Evolutionary conservation across 2,797 vertebrate genomes (phyloP).

Genomic region (Paguma larvata): DNA sequence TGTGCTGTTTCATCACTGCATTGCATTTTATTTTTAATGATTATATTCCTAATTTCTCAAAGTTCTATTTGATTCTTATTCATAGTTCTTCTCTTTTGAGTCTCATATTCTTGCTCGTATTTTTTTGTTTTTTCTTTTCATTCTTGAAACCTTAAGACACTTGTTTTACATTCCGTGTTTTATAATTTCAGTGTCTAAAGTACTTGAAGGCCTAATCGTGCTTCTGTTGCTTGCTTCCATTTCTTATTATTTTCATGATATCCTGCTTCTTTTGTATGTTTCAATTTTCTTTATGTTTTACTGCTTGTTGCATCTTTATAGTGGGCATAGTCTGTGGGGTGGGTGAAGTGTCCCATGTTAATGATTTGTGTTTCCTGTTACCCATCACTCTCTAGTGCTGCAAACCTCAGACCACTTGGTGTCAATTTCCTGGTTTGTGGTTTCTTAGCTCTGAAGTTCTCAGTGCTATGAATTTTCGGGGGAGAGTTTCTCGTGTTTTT

Average conservation of each 20-base stretch:
- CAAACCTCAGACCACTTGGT: not conserved
- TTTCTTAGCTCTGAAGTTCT: not conserved
- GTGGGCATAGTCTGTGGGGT: not conserved
- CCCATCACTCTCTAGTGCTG: not conserved
- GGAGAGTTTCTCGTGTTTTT: not conserved
- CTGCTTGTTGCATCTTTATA: not conserved
- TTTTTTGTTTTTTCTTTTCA: not conserved
- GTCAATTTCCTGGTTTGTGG: not conserved
- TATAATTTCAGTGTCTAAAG: not conserved
- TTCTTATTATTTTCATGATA: constrained; percentile 20
- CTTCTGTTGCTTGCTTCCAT: not conserved
- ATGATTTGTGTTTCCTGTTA: constrained; percentile 7
- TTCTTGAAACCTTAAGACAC: not conserved
- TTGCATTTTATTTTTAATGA: constrained; percentile 25
- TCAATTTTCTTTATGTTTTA: not conserved
- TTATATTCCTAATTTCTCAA: not conserved
- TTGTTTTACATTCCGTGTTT: not conserved
- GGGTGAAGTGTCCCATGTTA: not conserved
- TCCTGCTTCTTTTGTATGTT: not conserved
- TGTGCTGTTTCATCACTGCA: not conserved
- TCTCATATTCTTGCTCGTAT: not conserved
- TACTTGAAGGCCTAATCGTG: not conserved
- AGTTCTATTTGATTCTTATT: not conserved
- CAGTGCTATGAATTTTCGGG: not conserved
- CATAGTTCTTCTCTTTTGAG: not conserved